phyloP scores from a whole-genome alignment of 2,113 vertebrate species.

The Pseudorhombus dupliciocellatus region DNA sequence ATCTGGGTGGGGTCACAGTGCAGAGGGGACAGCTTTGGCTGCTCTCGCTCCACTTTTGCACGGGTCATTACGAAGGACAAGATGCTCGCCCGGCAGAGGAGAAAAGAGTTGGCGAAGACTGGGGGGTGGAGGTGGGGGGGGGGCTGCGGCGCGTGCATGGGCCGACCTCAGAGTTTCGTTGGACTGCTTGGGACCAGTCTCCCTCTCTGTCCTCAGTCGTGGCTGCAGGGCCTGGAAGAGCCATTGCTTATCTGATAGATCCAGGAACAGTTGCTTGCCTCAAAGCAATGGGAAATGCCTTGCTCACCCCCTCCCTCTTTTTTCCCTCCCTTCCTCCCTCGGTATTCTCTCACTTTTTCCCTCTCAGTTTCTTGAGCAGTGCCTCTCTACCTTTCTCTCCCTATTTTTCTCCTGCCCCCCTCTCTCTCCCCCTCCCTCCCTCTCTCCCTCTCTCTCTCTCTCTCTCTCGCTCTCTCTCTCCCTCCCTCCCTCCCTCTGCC shows the following conservation, averaged over 20 bases:
- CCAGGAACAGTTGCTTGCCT: constrained; percentile 80
- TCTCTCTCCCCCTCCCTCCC: constrained; percentile 19
- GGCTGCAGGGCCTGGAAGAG: constrained; percentile 67
- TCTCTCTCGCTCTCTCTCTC: constrained; percentile 16
- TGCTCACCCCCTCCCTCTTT: constrained; percentile 60
- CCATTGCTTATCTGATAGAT: constrained; percentile 69
- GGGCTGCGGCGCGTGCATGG: not conserved
- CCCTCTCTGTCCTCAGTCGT: constrained; percentile 25
- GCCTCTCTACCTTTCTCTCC: constrained; percentile 58
- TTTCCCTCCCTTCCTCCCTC: constrained; percentile 17
- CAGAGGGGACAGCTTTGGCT: constrained; percentile 48
- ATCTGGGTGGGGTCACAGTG: constrained; percentile 65
- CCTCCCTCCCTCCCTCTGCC: constrained; percentile 57
- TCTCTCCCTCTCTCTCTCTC: constrained; percentile 28
- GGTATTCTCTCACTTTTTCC: constrained; percentile 53
- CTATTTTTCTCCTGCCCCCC: constrained; percentile 11
- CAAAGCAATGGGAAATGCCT: constrained; percentile 83
- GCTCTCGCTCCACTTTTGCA: constrained; percentile 49
- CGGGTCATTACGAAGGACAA: constrained; percentile 46
- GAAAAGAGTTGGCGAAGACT: not conserved
- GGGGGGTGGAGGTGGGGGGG: too few species aligned
- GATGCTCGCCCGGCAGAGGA: constrained; percentile 52
- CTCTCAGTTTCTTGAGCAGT: constrained; percentile 22
- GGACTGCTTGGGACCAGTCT: constrained; percentile 11
- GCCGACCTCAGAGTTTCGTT: constrained; percentile 22